Base-by-base conservation (phyloP, 53 echinoderm and acorn worm species). In the Luidia sarsii region DNA sequence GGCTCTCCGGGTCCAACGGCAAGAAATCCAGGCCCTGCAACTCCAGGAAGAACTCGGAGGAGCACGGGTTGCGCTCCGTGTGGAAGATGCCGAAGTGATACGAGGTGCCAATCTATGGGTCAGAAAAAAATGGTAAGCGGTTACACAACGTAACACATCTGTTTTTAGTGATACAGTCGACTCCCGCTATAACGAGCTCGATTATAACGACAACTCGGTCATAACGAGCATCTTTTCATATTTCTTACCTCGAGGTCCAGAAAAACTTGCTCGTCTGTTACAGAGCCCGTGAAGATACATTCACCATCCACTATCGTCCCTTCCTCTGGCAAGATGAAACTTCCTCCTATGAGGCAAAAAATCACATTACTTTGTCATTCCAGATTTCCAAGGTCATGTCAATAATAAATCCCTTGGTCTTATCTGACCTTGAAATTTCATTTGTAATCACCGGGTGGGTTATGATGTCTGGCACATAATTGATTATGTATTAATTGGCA, bases 61-160 rank as follows among this genome's bases (percentile, higher is more conserved):
- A 82, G 70, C 96, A 96, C 16, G 90, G 90, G 52, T 96, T 90
- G 15, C 92, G 80, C 66, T 96, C 93, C 1, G 90, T 85, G 65
- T 88, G 88, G 53, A 93, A 96, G 32, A 93, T 57, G 24, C 90
- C 93, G 64, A 93, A 90, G 28, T 69, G 65, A 36, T 95, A 95
- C 20, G 85, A 70, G 34, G 75, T 85, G 3, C 96, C 93, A 18
- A 85, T 61, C 90, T 96, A 45, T 7, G 36, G 19, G 20, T 65
- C 36, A 53, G 49, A 45, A 27, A n/a, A n/a, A 4, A 37, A 64
- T 28, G n/a, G 18, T 19, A 18, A 64, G 18, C 23, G 0, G 5
- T 6, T 18, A 22, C n/a, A n/a, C n/a, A n/a, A n/a, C n/a, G n/a
- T n/a, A n/a, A n/a, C n/a, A n/a, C n/a, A n/a, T n/a, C n/a, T n/a